Base-by-base conservation (phyloP, 2,888 invertebrate species). In the Baccha elongata region DNA sequence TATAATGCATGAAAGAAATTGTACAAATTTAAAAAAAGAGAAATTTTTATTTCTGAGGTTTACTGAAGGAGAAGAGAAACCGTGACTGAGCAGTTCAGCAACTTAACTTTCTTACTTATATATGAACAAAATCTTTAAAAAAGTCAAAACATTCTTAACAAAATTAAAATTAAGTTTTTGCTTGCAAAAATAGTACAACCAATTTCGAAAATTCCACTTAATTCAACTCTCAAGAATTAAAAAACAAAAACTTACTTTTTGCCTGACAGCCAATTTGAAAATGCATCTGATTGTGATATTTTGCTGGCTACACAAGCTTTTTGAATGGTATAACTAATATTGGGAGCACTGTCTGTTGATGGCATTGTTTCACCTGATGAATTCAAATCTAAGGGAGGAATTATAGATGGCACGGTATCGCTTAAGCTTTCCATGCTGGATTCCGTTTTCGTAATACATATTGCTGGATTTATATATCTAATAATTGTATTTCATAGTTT, bases 201-300 rank as follows among this genome's bases (percentile, higher is more conserved):
- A n/a, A n/a, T n/a, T n/a, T n/a, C n/a, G n/a, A n/a, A n/a, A n/a
- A n/a, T n/a, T n/a, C n/a, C n/a, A n/a, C n/a, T n/a, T n/a, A n/a
- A n/a, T n/a, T n/a, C n/a, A n/a, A n/a, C n/a, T n/a, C n/a, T n/a
- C n/a, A n/a, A n/a, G n/a, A n/a, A n/a, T n/a, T n/a, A n/a, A n/a
- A n/a, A n/a, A n/a, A n/a, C n/a, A 32, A 5, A 7, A 4, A 62
- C 50, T 8, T 53, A 86, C 86, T 86, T 87, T 86, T 90, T 90
- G 10, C 87, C 87, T 1, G 88, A 88, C 3, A 86, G 85, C 90
- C 90, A 90, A 5, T 86, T 88, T 3, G 87, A 86, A 55, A 87
- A 90, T 2, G 90, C 90, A 21, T 89, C 86, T 0, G 88, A 88
- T 37, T 87, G 86, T 0, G 85, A 86, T 42, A 86, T 86, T 73